A percentile compares a stretch with the other conserved stretches of the same genome.
These are phyloP conservation scores for Petromus typicus DNA, from an alignment of 2,113 vertebrate species.

Conservation along the genomic window DNA sequence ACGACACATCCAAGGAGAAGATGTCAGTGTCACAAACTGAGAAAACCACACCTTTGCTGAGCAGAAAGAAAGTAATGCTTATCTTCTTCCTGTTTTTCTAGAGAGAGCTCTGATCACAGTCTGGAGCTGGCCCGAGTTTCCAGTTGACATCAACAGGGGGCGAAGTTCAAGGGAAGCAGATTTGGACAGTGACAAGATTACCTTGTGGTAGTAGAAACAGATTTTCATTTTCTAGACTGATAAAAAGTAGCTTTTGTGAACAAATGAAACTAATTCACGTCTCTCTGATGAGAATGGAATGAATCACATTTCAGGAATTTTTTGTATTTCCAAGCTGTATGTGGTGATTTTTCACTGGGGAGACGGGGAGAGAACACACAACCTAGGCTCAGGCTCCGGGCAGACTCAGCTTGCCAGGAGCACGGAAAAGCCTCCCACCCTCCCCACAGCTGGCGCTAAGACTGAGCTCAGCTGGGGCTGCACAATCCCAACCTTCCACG, in stretches of 20 bases:
- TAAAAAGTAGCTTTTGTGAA: background rate
- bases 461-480: background rate
- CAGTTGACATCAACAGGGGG: background rate
- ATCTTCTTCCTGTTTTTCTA: background rate
- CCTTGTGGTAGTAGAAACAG: background rate
- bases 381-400: background rate
- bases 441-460: too few relatives aligned
- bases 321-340: background rate
- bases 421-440: too few relatives aligned
- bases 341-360: too few relatives aligned
- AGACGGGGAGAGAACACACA: rapidly evolving
- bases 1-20: background rate
- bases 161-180: background rate
- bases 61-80: background rate
- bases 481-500: background rate
- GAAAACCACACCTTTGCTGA: background rate
- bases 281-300: background rate
- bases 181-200: background rate
- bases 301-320: background rate
- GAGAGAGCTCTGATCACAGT: background rate
- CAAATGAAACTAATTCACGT: background rate
- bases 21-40: background rate
- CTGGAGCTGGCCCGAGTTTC: background rate
- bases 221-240: background rate
- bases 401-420: rapidly evolving